Evolutionary conservation across 2,797 vertebrate species (phyloP).

Genomic region (Tapera naevia): DNA sequence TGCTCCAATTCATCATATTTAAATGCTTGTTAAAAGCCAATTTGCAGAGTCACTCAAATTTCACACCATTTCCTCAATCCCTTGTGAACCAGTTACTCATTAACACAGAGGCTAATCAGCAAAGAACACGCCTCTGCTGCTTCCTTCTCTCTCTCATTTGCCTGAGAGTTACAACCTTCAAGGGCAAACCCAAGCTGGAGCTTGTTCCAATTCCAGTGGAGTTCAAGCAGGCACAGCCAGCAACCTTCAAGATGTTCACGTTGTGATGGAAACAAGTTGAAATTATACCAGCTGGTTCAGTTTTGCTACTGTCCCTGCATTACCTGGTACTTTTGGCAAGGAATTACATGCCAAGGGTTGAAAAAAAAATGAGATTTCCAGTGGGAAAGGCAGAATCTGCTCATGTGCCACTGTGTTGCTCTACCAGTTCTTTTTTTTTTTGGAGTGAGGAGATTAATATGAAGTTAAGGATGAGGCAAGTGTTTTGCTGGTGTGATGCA

Average conservation of each 20-base stretch:
- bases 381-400: background rate
- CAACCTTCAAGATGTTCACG: background rate
- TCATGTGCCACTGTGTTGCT: too few relatives aligned
- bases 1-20: background rate
- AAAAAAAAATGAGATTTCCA: background rate
- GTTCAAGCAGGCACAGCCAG: background rate
- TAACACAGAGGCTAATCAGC: background rate
- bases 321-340: background rate
- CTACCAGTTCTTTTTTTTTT: fast-evolving
- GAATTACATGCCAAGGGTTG: fast-evolving
- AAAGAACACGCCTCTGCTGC: background rate
- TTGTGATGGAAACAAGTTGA: background rate
- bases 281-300: background rate
- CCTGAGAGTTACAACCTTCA: background rate
- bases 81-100: constrained; percentile 47
- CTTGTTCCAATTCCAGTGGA: background rate
- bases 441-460: background rate
- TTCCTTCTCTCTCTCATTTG: background rate
- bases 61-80: constrained; percentile 34
- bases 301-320: background rate
- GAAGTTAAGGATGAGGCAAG: background rate
- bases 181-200: background rate
- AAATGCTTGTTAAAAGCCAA: background rate
- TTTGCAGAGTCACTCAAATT: constrained; percentile 29
- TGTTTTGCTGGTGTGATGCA: background rate